Percentiles rank a stretch among this genome's conserved stretches.
Conservation (phyloP, 2,797 vertebrate species). For the Phrynocephalus forsythii region DNA sequence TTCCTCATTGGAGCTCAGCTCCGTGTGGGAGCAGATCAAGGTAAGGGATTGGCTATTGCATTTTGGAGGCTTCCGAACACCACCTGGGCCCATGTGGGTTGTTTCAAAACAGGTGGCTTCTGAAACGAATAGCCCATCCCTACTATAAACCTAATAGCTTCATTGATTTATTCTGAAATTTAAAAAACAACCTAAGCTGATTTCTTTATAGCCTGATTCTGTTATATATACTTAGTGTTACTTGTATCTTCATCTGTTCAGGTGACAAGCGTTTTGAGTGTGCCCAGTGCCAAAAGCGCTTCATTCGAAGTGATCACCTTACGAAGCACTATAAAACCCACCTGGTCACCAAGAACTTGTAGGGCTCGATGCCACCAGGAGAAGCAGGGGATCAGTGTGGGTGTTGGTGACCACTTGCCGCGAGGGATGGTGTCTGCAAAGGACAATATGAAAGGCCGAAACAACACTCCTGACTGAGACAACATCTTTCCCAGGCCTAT, state of each 20-base stretch:
- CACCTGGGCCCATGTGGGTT: too few species aligned
- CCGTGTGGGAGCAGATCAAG: too few species aligned
- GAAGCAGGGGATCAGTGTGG: not conserved
- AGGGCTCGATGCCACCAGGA: constrained; percentile 57
- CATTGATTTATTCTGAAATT: not conserved
- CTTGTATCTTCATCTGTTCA: constrained; percentile 59
- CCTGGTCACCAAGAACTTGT: constrained; percentile 98
- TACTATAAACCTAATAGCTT: too few species aligned
- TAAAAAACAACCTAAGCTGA: not conserved
- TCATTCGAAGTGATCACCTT: constrained; percentile 98
- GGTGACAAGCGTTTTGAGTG: constrained; percentile 98
- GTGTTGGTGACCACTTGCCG: not conserved
- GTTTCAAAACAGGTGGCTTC: too few species aligned
- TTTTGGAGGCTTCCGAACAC: too few species aligned
- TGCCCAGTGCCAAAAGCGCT: constrained; percentile 96
- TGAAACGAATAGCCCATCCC: too few species aligned
- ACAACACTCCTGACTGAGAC: constrained; percentile 17
- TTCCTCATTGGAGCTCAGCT: too few species aligned
- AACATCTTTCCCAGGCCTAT: constrained; percentile 13
- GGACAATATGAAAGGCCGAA: constrained; percentile 18
- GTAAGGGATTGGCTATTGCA: too few species aligned
- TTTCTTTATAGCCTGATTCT: not conserved
- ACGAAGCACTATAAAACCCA: constrained; percentile 99
- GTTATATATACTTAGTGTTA: not conserved
- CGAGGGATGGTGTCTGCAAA: not conserved